Evolutionary conservation across 2,797 vertebrate genomes (phyloP).

Genomic region (Pterois miles): DNA sequence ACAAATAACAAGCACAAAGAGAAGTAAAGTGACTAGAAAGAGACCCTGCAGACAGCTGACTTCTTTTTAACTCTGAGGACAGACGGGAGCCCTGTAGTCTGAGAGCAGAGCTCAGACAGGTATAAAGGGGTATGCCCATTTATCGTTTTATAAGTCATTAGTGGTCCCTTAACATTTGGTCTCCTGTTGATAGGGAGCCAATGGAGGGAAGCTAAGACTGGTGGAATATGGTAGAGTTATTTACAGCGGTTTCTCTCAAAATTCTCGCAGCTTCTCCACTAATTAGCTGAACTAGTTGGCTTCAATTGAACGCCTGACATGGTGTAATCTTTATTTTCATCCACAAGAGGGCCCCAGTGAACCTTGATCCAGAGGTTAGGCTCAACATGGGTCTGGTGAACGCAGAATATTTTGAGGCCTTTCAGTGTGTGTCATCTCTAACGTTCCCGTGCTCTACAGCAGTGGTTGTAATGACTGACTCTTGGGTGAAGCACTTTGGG

Average conservation of each 20-base stretch:
- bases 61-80: not conserved
- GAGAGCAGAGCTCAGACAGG: not conserved
- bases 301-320: not conserved
- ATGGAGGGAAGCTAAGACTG: not conserved
- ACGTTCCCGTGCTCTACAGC: not conserved
- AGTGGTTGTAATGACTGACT: not conserved
- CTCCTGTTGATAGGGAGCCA: not conserved
- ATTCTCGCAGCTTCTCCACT: not conserved
- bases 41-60: not conserved
- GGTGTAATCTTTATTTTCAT: slow-evolving; percentile 16
- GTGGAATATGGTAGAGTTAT: not conserved
- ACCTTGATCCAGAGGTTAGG: not conserved
- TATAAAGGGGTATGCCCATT: not conserved
- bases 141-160: not conserved
- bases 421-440: too few relatives aligned
- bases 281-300: not conserved
- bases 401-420: not conserved
- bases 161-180: not conserved
- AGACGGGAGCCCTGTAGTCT: not conserved
- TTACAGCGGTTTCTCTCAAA: not conserved
- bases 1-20: too few relatives aligned
- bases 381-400: not conserved
- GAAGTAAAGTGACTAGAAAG: not conserved
- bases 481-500: not conserved
- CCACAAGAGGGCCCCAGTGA: slow-evolving; percentile 55